Base-by-base conservation (phyloP, 2,888 invertebrate genomes). In the Phlogophora meticulosa region DNA sequence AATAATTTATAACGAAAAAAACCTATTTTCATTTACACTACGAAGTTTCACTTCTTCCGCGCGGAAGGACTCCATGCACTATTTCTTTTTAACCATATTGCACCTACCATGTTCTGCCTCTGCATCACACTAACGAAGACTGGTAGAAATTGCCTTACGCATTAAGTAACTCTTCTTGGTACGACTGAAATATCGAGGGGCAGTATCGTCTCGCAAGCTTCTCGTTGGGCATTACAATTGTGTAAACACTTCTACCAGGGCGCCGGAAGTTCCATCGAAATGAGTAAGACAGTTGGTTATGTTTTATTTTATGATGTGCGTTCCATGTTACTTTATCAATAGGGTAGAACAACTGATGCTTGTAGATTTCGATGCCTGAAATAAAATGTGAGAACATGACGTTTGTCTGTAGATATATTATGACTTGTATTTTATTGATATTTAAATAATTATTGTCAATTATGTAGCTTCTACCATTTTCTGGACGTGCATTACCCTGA, bases 331-430 rank as follows among this genome's bases (percentile, higher is more conserved):
- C n/a, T 28, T 62, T 62, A n/a, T 63, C 17, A 10, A 32, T 53
- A 7, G 52, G 17, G 40, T 72, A 69, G 24, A 69, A 69, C 2
- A 17, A 17, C 4, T 62, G 15, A 17, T 52, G 10, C 4, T 46
- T 40, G 40, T 62, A 72, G 22, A 69, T 62, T n/a, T 9, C 46
- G 15, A 69, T 62, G 36, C 28, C 69, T 69, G 51, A 15, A 69
- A 69, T 20, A 52, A 32, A 38, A 65, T 28, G n/a, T 15, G 38
- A n/a, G 15, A 24, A 36, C 36, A 45, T 28, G 5, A 7, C 3
- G 0, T n/a, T n/a, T n/a, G n/a, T n/a, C 13, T 4, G n/a, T n/a
- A 15, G n/a, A 43, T 2, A 32, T 28, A 32, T 13, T 20, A 43
- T 28, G 10, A 62, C 5, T 9, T 5, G 22, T 17, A 24, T 7